Evolutionary conservation across 1,140 invertebrate genomes (phyloP), one percentile per base, ranked within the genome.

Genomic region (Atta colombica): DNA sequence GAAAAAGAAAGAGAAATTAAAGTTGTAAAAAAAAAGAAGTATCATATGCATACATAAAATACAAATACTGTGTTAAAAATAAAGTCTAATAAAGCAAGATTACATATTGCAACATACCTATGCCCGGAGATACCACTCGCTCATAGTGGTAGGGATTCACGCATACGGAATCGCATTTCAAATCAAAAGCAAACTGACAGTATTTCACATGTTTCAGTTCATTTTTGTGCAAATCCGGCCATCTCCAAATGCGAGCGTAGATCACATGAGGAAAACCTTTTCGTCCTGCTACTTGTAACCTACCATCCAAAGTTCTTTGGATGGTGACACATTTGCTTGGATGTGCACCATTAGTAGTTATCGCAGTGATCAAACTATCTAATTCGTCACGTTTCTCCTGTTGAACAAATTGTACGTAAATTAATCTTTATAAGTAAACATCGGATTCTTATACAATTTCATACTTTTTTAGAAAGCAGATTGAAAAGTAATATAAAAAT

Each of bases 261-360:
- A 99, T 99, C 0, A 99, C 99, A 95, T 99, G 99, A n/a, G 99
- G 99, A 94, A 99, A 99, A 21, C 99, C 99, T 96, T 99, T 99
- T 60, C 99, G 96, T 39, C 99, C 99, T 58, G 99, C 99, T 78
- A 99, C 99, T 97, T 99, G 99, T 91, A 99, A 96, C 89, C 99
- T 95, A 0, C 99, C 99, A 96, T 99, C 99, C 31, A 99, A 95
- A n/a, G 99, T 99, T 90, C 99, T 96, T 93, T 99, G 99, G 93
- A 99, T 99, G 8, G 99, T 99, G 16, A 99, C 99, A 96, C 99
- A 99, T 97, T 99, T 99, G 92, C 98, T 99, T 1, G 98, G 98
- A 95, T 99, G 98, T 45, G 98, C 98, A 45, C 99, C 99, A 96
- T 99, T 99, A 31, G 99, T 99, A 18, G 99, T 99, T 60, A 99